Percentiles rank a stretch among this genome's conserved stretches.
Evolutionary conservation across 2,113 vertebrate genomes (phyloP).

Genomic region (Melospiza melodia): DNA sequence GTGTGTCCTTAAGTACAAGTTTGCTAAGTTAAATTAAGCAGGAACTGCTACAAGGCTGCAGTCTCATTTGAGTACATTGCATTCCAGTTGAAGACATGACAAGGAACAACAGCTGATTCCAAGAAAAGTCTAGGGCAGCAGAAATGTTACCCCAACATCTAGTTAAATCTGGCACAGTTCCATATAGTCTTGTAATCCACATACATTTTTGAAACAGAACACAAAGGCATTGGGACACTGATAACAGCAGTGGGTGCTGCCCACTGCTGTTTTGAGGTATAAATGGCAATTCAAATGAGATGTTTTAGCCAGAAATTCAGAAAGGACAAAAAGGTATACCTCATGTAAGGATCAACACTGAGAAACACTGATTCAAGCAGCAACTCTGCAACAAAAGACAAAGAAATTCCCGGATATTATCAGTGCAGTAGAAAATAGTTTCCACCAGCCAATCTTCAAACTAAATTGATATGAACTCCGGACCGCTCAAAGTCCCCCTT

Average conservation of each 20-base stretch:
- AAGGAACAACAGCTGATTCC: neutral
- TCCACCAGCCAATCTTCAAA: neutral
- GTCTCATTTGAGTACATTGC: neutral
- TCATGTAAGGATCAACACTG: slow-evolving; percentile 92
- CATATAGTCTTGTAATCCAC: neutral
- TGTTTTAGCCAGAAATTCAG: neutral
- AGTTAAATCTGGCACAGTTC: neutral
- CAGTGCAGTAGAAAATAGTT: neutral
- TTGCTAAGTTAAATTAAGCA: neutral
- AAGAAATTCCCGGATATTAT: neutral
- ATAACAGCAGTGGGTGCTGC: neutral
- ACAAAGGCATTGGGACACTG: neutral
- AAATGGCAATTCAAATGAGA: neutral
- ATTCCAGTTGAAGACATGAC: neutral
- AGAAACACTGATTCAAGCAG: slow-evolving; percentile 87
- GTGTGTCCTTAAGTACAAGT: neutral
- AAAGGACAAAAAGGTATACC: slow-evolving; percentile 66
- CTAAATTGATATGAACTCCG: neutral
- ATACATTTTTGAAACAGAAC: neutral
- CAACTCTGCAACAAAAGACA: slow-evolving; percentile 78
- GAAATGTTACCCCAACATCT: neutral
- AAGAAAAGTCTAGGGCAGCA: neutral
- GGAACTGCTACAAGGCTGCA: neutral
- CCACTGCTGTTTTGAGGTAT: neutral
- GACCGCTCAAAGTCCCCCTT: neutral